phyloP scores from a whole-genome alignment of 2,888 invertebrate species.

The Tetragnatha montana region DNA sequence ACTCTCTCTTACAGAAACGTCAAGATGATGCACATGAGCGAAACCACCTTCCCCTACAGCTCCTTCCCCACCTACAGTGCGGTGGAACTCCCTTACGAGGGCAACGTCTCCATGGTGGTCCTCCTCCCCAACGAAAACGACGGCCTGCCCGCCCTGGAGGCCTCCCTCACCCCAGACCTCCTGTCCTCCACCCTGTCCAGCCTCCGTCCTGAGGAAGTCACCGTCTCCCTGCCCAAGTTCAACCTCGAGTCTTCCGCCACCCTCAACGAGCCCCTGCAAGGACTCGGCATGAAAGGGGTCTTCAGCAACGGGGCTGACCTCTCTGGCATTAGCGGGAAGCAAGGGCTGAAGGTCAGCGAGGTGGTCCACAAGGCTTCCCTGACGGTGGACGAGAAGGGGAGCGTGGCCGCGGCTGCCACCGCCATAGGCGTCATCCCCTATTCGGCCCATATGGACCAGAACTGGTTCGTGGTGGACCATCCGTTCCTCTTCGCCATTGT shows the following conservation, averaged over 20 bases:
- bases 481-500: background rate
- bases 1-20: background rate
- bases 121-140: background rate
- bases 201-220: background rate
- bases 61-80: background rate
- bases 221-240: background rate
- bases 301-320: background rate
- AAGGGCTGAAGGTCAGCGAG: constrained; percentile 58
- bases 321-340: background rate
- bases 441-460: too few relatives aligned
- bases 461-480: background rate
- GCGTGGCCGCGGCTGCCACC: background rate
- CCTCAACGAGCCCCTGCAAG: background rate
- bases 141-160: background rate
- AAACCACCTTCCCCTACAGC: background rate
- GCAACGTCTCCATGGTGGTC: background rate
- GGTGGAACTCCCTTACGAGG: background rate
- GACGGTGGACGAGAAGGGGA: constrained; percentile 37
- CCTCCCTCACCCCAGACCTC: background rate
- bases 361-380: constrained; percentile 71
- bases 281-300: background rate
- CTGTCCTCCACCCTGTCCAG: background rate
- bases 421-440: background rate
- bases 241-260: background rate
- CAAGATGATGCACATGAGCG: background rate